Conservation (phyloP, 2,797 vertebrate genomes). For the Enteromius argenteus region DNA sequence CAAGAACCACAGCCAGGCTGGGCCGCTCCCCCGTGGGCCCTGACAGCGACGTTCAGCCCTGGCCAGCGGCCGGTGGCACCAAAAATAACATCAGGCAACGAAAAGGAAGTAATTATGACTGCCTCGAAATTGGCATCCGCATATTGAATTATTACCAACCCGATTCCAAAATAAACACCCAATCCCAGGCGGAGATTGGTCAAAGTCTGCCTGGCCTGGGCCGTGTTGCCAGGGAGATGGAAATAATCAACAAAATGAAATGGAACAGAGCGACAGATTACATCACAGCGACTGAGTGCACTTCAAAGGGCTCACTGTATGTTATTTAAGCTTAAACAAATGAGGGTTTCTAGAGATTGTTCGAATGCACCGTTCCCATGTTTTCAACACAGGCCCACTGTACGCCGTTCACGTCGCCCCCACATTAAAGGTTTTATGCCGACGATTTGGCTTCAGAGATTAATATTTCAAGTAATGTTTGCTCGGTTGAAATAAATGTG, state of each 20-base stretch:
- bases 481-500: constrained; percentile 35
- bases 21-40: constrained; percentile 23
- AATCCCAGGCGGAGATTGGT: constrained; percentile 35
- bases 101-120: constrained; percentile 73
- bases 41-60: constrained; percentile 37
- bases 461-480: constrained; percentile 47
- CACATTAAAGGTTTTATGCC: constrained; percentile 2
- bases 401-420: background rate
- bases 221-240: constrained; percentile 37
- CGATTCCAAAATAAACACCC: constrained; percentile 70
- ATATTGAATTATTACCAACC: constrained; percentile 69
- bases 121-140: constrained; percentile 62
- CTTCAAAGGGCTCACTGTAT: constrained; percentile 41
- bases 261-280: constrained; percentile 41
- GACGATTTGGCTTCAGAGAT: constrained; percentile 43
- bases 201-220: background rate
- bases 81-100: constrained; percentile 78
- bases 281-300: constrained; percentile 43
- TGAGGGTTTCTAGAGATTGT: constrained; percentile 34
- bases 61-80: constrained; percentile 63
- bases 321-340: constrained; percentile 37
- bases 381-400: constrained; percentile 5
- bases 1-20: constrained; percentile 41
- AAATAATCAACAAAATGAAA: constrained; percentile 47
- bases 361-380: constrained; percentile 41